These are phyloP conservation scores for Drosophila virilis DNA, from an alignment of 1,140 invertebrate species.

Conservation along the genomic window DNA sequence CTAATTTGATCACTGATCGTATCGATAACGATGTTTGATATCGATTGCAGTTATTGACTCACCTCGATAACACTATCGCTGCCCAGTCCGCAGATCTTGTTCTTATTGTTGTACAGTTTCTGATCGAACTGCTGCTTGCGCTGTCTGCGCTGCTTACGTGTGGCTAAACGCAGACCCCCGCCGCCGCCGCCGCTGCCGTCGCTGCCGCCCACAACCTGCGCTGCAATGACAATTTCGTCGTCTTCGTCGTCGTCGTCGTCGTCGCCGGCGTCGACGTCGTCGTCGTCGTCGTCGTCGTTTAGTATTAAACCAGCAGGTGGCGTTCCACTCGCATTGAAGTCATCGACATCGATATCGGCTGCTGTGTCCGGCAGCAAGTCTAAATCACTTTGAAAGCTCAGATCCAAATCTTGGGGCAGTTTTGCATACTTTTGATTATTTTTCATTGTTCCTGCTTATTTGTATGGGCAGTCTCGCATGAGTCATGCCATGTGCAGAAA, in stretches of 20 bases:
- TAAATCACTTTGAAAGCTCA: constrained; percentile 80
- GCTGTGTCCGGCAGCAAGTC: constrained; percentile 76
- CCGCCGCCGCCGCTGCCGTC: constrained; percentile 21
- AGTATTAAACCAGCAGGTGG: constrained; percentile 55
- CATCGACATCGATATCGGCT: constrained; percentile 67
- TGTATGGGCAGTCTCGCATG: constrained; percentile 40
- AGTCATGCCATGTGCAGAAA: constrained; percentile 47
- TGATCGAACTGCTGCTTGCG: constrained; percentile 57
- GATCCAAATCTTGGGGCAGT: constrained; percentile 82
- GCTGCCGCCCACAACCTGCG: constrained; percentile 41
- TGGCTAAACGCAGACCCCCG: constrained; percentile 56
- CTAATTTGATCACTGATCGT: not conserved
- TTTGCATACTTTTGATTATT: constrained; percentile 82
- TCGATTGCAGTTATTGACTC: constrained; percentile 47
- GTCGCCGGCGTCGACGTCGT: constrained; percentile 42
- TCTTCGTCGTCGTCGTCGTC: constrained; percentile 34
- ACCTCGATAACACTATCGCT: constrained; percentile 79
- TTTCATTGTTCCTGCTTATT: constrained; percentile 75
- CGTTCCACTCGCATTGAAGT: constrained; percentile 62
- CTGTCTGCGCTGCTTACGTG: constrained; percentile 50
- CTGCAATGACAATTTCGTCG: constrained; percentile 71
- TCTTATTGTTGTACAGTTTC: constrained; percentile 51
- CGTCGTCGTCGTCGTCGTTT: constrained; percentile 37
- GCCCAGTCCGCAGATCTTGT: constrained; percentile 73
- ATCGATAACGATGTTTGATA: not conserved